Conservation (phyloP, 2,113 vertebrate genomes). For the Petromus typicus region DNA sequence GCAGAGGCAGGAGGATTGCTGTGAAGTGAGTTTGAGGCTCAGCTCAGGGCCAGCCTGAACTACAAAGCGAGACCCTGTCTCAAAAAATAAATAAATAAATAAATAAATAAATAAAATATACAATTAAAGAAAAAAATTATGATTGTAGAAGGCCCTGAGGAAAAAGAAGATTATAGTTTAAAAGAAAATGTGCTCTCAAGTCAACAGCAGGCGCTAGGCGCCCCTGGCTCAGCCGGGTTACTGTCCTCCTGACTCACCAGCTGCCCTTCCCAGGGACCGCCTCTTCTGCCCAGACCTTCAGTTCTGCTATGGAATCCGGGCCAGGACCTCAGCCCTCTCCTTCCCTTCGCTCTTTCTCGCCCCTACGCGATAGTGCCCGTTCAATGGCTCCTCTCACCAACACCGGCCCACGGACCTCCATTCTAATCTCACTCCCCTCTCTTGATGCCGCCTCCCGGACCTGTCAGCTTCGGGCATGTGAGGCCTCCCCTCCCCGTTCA, state of each 20-base stretch:
- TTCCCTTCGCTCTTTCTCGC: neutral
- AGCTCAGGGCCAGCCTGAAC: no score
- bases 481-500: neutral
- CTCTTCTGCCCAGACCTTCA: neutral
- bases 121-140: neutral
- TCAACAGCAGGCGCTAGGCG: neutral
- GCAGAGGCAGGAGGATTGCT: no score
- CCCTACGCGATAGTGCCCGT: neutral
- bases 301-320: neutral
- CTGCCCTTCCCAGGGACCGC: no score
- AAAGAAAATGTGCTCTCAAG: neutral
- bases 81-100: no score
- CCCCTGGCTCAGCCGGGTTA: rapidly evolving
- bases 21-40: no score
- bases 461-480: neutral
- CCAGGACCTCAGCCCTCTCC: neutral
- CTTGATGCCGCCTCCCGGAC: neutral
- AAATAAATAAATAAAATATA: no score
- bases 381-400: neutral
- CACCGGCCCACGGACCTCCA: neutral
- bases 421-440: neutral
- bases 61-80: no score
- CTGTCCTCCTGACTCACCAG: neutral
- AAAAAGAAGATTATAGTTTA: neutral
- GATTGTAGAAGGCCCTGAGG: neutral